These are phyloP conservation scores for Eudyptes chrysolophus DNA, from an alignment of 2,113 vertebrate genomes.

Conservation along the genomic window DNA sequence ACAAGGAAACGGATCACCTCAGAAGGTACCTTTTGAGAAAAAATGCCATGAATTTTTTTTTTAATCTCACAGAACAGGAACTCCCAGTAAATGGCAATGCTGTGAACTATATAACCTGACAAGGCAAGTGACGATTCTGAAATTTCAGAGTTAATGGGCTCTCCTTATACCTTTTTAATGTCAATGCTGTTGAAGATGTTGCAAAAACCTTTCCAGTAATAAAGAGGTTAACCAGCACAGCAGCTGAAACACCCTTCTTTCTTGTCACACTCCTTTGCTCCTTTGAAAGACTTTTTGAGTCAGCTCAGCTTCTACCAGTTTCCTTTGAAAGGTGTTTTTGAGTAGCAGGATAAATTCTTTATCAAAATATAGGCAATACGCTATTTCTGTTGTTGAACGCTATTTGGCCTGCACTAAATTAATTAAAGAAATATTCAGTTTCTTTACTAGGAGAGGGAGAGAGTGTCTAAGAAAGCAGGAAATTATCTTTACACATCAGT, in stretches of 20 bases:
- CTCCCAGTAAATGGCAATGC: background rate
- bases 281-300: background rate
- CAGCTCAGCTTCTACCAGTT: background rate
- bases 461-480: slow-evolving; percentile 20
- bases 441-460: slow-evolving; percentile 15
- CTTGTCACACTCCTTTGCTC: background rate
- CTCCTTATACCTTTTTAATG: background rate
- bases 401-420: background rate
- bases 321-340: background rate
- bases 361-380: background rate
- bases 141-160: background rate
- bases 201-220: background rate
- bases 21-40: background rate
- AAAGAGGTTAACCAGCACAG: background rate
- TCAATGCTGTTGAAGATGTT: background rate
- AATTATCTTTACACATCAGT: slow-evolving; percentile 45
- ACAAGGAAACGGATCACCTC: background rate
- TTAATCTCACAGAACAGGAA: background rate
- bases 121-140: background rate
- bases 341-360: background rate
- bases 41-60: background rate
- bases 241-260: background rate
- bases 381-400: background rate
- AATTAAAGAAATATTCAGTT: slow-evolving; percentile 21
- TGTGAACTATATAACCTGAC: background rate